Evolutionary conservation across 2,888 invertebrate species (phyloP), one percentile per base, ranked within the genome.

Genomic region (Capitulum mitella): DNA sequence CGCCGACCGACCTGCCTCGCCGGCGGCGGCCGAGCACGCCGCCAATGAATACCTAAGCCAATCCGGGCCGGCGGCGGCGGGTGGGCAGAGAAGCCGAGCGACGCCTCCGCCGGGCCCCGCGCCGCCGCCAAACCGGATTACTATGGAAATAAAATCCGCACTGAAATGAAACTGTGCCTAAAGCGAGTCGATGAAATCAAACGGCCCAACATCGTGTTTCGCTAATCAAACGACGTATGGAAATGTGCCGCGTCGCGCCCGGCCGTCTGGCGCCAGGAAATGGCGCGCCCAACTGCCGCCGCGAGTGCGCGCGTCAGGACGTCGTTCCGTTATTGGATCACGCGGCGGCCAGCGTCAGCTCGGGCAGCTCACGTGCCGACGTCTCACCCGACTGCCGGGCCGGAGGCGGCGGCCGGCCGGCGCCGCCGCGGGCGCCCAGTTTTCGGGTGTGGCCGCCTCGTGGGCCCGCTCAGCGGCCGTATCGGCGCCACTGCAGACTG

Each of bases 161-260:
- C 32, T 37, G 29, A 61, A 70, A 70, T 70, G 70, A 37, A 70
- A 70, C 37, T 34, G 37, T 70, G 70, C 37, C 70, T 34, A 29
- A 34, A 16, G 70, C 70, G 37, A 10, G 70, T 37, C 70, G 70
- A 70, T 70, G 26, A 37, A 70, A 70, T 70, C 70, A 19, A 70
- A 70, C 70, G 10, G 70, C 12, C 29, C 32, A 26, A 29, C 70
- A 37, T 37, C 70, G 37, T 70, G 70, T 70, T 70, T 70, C 34
- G 70, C 37, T 70, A 70, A 70, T 70, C 70, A 70, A 70, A 70
- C 70, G 26, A 5, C 34, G 70, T 70, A 70, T 70, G 70, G 70
- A 70, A 70, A 70, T 70, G 3, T 12, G 16, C 32, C 32, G 12
- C 70, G 22, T 22, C 6, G 37, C 37, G 29, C 5, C 22, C 70